phyloP scores from a whole-genome alignment of 2,797 vertebrate species.

The Pseudochromis fuscus region DNA sequence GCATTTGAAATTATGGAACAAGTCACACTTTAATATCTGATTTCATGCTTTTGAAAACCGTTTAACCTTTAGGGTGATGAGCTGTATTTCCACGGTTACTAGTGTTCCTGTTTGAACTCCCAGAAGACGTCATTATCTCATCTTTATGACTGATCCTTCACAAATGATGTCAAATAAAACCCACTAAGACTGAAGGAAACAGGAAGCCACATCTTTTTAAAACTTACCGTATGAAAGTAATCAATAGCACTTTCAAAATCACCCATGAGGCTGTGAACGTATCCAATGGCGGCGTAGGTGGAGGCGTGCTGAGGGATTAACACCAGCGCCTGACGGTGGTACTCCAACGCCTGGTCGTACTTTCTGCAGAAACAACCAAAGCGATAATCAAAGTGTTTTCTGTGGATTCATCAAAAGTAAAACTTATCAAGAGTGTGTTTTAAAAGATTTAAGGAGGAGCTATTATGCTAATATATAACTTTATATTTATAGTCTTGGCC shows the following conservation, averaged over 20 bases:
- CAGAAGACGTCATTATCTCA: background rate
- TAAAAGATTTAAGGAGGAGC: background rate
- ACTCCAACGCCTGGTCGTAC: constrained; percentile 97
- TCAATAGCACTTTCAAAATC: constrained; percentile 98
- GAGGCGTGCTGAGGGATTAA: constrained; percentile 97
- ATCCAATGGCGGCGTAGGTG: constrained; percentile 98
- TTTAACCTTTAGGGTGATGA: background rate
- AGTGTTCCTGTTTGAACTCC: background rate
- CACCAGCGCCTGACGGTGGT: constrained; percentile 97
- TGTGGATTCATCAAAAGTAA: background rate
- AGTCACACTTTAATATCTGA: background rate
- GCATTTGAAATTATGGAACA: background rate
- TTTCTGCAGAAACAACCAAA: constrained; percentile 84
- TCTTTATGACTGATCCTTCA: background rate
- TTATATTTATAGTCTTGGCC: no score
- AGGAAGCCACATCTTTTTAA: background rate
- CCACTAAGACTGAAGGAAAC: background rate
- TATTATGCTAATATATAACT: no score
- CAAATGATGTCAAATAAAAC: background rate
- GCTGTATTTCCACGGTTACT: background rate
- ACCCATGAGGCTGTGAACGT: constrained; percentile 98
- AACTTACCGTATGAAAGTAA: constrained; percentile 96
- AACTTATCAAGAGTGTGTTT: background rate
- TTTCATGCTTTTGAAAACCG: background rate
- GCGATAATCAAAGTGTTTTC: background rate